Conservation (phyloP, 2,797 vertebrate genomes). For the Tolypeutes matacus region DNA sequence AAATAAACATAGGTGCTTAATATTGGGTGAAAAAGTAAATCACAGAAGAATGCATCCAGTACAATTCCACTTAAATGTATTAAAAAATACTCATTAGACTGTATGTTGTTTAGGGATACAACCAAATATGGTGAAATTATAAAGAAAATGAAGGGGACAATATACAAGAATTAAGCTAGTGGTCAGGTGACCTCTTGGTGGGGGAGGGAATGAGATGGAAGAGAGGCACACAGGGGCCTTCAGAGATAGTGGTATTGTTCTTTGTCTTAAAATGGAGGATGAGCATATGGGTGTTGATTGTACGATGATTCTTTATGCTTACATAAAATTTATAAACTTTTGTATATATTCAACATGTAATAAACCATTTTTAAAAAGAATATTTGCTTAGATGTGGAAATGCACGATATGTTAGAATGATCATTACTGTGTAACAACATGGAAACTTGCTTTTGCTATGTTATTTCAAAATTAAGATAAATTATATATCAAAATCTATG, state of each 20-base stretch:
- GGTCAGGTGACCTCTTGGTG: background rate
- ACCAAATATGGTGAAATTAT: constrained; percentile 17
- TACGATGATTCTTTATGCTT: background rate
- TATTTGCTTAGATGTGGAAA: constrained; percentile 43
- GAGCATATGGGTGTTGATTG: constrained; percentile 20
- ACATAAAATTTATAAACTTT: constrained; percentile 35
- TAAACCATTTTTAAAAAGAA: constrained; percentile 1
- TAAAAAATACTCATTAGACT: constrained; percentile 3
- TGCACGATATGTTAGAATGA: background rate
- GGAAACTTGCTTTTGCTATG: background rate
- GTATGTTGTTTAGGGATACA: background rate
- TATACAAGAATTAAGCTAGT: constrained; percentile 37
- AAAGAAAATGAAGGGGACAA: constrained; percentile 50
- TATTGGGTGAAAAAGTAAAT: background rate
- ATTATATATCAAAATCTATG: constrained; percentile 15
- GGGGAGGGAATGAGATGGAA: background rate
- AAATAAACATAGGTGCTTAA: background rate
- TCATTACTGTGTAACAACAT: background rate
- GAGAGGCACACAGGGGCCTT: background rate
- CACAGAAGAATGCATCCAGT: background rate
- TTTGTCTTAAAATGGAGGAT: constrained; percentile 47
- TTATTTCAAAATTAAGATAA: constrained; percentile 60
- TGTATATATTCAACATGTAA: constrained; percentile 7
- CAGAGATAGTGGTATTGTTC: constrained; percentile 26
- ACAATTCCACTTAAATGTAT: constrained; percentile 6